Evolutionary conservation across 2,113 vertebrate species (phyloP).

Genomic region (Anolis carolinensis): DNA sequence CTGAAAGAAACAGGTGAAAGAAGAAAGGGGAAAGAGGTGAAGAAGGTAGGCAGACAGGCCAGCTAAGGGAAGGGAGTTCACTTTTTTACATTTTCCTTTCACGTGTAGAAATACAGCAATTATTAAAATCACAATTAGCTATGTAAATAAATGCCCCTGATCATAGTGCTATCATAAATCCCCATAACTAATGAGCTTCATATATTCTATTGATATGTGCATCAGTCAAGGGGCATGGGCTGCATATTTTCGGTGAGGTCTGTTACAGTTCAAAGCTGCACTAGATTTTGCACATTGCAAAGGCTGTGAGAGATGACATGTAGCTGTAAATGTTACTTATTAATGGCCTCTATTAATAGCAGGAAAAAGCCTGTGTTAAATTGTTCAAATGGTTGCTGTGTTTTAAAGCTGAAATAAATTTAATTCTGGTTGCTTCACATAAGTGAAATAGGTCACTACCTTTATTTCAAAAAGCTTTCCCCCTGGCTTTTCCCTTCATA

Average conservation of each 20-base stretch:
- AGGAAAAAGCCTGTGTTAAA: constrained; percentile 43
- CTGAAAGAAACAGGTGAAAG: neutral
- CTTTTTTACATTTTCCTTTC: neutral
- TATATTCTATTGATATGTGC: constrained; percentile 8
- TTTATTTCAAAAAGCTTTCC: constrained; percentile 6
- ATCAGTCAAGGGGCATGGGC: constrained; percentile 18
- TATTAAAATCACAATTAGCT: neutral
- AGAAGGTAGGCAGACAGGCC: neutral
- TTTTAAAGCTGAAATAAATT: constrained; percentile 61
- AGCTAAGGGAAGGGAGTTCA: neutral
- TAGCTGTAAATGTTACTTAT: constrained; percentile 53
- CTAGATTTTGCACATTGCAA: neutral
- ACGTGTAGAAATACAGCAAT: neutral
- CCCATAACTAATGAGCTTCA: constrained; percentile 26
- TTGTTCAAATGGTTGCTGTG: constrained; percentile 56
- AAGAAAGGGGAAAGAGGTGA: neutral
- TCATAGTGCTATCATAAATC: constrained; percentile 2
- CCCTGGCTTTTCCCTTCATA: constrained; percentile 21
- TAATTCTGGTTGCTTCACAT: constrained; percentile 45
- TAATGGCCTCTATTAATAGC: constrained; percentile 57
- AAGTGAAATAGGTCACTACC: constrained; percentile 55
- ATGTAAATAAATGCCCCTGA: constrained; percentile 1
- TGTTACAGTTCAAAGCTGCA: constrained; percentile 37
- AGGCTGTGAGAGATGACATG: constrained; percentile 38
- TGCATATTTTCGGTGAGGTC: constrained; percentile 13